A percentile compares a stretch with the other conserved stretches of the same genome.
Evolutionary conservation across 2,888 invertebrate species (phyloP).

Genomic region (Temnothorax unifasciatus): DNA sequence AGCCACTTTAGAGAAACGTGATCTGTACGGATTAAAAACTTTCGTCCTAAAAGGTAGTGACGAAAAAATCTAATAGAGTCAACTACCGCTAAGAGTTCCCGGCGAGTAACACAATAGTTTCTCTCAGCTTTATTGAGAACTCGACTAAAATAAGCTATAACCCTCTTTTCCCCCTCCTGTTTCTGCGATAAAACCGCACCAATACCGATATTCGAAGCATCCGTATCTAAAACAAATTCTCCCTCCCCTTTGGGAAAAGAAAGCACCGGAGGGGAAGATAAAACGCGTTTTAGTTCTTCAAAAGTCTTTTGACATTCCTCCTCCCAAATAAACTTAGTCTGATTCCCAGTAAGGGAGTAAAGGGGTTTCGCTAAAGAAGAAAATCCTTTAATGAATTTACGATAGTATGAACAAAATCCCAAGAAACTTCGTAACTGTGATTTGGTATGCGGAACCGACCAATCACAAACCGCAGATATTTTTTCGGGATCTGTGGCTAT

Average conservation of each 20-base stretch:
- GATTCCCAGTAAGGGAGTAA: too few relatives aligned
- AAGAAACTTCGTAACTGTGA: too few relatives aligned
- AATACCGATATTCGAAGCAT: neutral
- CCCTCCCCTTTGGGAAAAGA: neutral
- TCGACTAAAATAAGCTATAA: neutral
- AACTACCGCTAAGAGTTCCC: neutral
- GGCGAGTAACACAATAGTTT: slow-evolving; percentile 11
- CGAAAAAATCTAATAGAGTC: neutral
- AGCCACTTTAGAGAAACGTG: neutral
- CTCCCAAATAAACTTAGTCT: too few relatives aligned
- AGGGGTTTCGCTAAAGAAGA: too few relatives aligned
- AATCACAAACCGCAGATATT: too few relatives aligned
- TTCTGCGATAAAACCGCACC: neutral
- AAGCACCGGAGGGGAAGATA: neutral
- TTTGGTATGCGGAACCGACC: too few relatives aligned
- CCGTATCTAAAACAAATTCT: neutral
- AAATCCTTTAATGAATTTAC: too few relatives aligned
- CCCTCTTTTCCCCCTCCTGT: neutral
- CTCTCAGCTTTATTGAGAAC: neutral
- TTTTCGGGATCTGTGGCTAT: too few relatives aligned
- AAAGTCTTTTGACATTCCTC: too few relatives aligned
- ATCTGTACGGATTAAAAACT: neutral
- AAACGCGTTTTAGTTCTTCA: too few relatives aligned
- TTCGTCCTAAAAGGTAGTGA: neutral
- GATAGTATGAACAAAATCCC: too few relatives aligned